A percentile compares a stretch with the other conserved stretches of the same genome.
These are phyloP conservation scores for Callopanchax toddi DNA, from an alignment of 2,113 vertebrate genomes.

Conservation along the genomic window DNA sequence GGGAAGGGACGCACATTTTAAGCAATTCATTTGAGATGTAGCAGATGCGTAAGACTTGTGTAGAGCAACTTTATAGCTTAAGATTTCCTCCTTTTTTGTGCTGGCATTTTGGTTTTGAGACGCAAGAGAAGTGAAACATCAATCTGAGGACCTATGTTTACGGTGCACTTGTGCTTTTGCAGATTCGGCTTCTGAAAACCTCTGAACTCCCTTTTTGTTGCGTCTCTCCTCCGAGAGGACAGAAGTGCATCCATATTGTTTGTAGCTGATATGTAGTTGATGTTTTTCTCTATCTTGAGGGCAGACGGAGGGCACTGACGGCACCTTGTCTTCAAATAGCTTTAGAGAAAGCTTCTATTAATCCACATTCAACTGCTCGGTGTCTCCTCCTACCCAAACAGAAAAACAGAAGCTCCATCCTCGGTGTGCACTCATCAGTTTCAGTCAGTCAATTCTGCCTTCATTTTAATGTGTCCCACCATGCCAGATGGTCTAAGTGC, in stretches of 20 bases:
- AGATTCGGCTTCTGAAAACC: constrained; percentile 11
- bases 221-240: constrained; percentile 25
- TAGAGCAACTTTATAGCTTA: constrained; percentile 10
- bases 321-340: constrained; percentile 40
- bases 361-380: constrained; percentile 45
- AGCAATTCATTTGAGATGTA: constrained; percentile 35
- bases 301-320: constrained; percentile 24
- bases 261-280: constrained; percentile 43
- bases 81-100: constrained; percentile 2
- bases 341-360: constrained; percentile 57
- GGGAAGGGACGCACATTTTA: constrained; percentile 26
- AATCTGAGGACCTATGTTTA: constrained; percentile 18
- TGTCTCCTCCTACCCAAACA: constrained; percentile 40
- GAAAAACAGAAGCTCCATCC: constrained; percentile 28
- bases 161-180: neutral
- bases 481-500: constrained; percentile 74
- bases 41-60: constrained; percentile 6
- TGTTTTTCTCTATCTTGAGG: constrained; percentile 23
- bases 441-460: constrained; percentile 66
- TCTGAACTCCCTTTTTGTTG: constrained; percentile 25
- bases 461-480: constrained; percentile 61
- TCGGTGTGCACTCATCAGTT: constrained; percentile 49
- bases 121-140: constrained; percentile 24
- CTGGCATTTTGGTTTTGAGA: constrained; percentile 18
- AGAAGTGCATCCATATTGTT: constrained; percentile 28